Conservation (phyloP, 2,797 vertebrate species). For the Dendrocincla tyrannina region DNA sequence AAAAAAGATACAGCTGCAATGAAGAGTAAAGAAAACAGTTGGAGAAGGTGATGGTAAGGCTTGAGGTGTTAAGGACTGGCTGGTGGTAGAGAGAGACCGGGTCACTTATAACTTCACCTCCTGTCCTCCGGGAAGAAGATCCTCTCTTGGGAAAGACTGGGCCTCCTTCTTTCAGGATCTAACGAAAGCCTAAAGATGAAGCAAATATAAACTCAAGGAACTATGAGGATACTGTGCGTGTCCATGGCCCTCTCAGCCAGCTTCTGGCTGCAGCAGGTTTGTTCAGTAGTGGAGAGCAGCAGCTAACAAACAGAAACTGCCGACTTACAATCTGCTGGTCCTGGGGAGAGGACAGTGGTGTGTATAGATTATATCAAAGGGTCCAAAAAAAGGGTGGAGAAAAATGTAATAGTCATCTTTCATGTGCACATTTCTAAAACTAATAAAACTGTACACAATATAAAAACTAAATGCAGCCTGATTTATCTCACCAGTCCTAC, state of each 20-base stretch:
- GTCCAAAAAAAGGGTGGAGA: background rate
- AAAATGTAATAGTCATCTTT: background rate
- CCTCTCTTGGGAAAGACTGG: background rate
- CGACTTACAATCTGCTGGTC: background rate
- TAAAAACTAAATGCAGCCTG: background rate
- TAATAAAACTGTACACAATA: background rate
- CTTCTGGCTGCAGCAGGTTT: background rate
- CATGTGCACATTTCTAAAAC: background rate
- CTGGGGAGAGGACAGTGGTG: background rate
- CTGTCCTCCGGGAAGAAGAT: background rate
- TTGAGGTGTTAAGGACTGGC: background rate
- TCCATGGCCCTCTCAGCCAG: background rate
- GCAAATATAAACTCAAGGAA: background rate
- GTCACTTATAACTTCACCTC: background rate
- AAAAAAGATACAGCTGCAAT: background rate
- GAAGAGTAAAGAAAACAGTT: background rate
- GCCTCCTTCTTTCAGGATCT: background rate
- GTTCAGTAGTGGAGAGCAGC: background rate
- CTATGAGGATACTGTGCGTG: background rate
- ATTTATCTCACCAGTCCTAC: background rate
- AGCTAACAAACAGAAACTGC: background rate
- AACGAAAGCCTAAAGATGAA: background rate
- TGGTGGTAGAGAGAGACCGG: background rate
- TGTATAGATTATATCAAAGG: background rate
- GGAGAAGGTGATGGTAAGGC: background rate